A percentile compares a stretch with the other conserved stretches of the same genome.
These are phyloP conservation scores for Leptopilina myrica DNA, from an alignment of 2,888 invertebrate species.

Conservation along the genomic window DNA sequence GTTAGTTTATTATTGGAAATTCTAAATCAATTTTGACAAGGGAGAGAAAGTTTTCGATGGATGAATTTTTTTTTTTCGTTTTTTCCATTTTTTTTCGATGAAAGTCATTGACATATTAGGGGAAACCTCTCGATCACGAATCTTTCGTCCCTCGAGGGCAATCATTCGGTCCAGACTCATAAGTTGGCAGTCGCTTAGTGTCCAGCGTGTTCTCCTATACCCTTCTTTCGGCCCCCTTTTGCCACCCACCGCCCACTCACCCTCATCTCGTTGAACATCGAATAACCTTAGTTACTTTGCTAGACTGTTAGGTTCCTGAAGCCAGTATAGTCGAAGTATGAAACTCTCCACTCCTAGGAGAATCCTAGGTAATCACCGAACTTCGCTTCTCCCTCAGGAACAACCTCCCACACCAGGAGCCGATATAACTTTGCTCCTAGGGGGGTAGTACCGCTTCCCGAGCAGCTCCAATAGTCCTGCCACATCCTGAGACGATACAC, in stretches of 20 bases:
- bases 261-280: conserved; percentile 60
- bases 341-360: conserved; percentile 75
- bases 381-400: conserved; percentile 75
- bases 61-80: no score
- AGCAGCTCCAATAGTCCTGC: conserved; percentile 60
- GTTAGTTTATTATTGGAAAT: no score
- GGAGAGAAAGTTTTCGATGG: no score
- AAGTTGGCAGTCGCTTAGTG: conserved; percentile 58
- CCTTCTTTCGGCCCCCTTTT: conserved; percentile 37
- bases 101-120: no score
- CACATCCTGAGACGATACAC: conserved; percentile 57
- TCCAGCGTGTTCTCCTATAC: conserved; percentile 53
- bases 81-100: no score
- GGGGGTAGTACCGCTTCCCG: conserved; percentile 70
- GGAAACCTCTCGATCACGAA: conserved; percentile 64
- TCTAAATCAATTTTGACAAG: no score
- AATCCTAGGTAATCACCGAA: conserved; percentile 77
- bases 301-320: conserved; percentile 73
- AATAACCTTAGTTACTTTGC: conserved; percentile 75
- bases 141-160: conserved; percentile 68
- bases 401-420: conserved; percentile 64
- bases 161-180: conserved; percentile 63
- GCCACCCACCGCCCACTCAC: conserved; percentile 47
- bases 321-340: conserved; percentile 73
- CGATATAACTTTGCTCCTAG: conserved; percentile 76